Evolutionary conservation across 2,888 invertebrate genomes (phyloP).

Genomic region (Scaptomyza tumidula): DNA sequence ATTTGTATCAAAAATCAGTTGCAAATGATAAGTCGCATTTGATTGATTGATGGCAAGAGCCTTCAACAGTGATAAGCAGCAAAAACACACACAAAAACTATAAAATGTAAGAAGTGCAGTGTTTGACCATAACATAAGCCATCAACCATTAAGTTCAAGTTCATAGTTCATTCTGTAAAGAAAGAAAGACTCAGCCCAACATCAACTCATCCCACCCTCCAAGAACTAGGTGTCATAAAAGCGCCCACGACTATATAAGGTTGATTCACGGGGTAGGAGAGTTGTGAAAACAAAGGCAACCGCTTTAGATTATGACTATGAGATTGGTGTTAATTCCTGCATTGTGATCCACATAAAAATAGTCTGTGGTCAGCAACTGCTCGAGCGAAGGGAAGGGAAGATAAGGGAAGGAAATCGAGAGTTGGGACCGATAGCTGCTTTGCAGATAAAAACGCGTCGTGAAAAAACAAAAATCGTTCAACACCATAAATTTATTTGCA

Average conservation of each 20-base stretch:
- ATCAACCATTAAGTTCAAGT: conserved; percentile 49
- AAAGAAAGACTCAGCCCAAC: not conserved
- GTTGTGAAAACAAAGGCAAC: conserved; percentile 31
- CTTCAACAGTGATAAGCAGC: conserved; percentile 50
- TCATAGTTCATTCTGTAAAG: conserved; percentile 22
- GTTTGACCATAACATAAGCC: conserved; percentile 17
- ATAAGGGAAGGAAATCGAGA: no score
- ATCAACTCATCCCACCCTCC: not conserved
- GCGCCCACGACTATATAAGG: conserved; percentile 4
- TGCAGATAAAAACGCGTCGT: conserved; percentile 53
- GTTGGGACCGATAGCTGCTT: conserved; percentile 31
- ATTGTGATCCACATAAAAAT: conserved; percentile 67
- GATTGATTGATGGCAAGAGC: conserved; percentile 69
- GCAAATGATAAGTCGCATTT: conserved; percentile 53
- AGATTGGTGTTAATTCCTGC: conserved; percentile 61
- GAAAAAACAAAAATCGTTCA: conserved; percentile 28
- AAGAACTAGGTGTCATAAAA: conserved; percentile 3
- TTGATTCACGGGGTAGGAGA: not conserved
- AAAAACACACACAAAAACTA: conserved; percentile 12
- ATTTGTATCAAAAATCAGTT: conserved; percentile 24
- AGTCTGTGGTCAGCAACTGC: conserved; percentile 35
- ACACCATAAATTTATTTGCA: conserved; percentile 67
- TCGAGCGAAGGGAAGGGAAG: not conserved
- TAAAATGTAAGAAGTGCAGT: conserved; percentile 67
- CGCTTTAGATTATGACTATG: conserved; percentile 29